Evolutionary conservation across 37 sponge, comb jelly and placozoan genomes (phyloP), one percentile per base, ranked within the genome.

Genomic region (Chondrosia reniformis): DNA sequence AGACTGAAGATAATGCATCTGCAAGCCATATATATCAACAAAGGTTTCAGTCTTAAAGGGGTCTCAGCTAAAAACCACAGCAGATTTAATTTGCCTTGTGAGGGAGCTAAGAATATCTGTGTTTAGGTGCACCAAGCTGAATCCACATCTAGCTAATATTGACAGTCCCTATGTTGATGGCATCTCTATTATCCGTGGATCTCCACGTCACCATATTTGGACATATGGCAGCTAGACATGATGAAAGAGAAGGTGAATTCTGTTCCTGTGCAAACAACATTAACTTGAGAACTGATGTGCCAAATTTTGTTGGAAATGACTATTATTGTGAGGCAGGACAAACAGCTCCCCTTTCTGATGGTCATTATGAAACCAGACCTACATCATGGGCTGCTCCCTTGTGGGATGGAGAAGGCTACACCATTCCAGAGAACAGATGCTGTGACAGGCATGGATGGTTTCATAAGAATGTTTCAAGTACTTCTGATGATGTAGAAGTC

Each of bases 401-500:
- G 41, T 69, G 72, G 72, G 72, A 69, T 40, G 72, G 72, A 25
- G 72, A 36, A 40, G 72, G 72, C 41, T 69, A 44, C 12, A 69
- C 72, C 22, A 6, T 8, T 69, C 44, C 42, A 69, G 72, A 25
- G 72, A 69, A 69, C 72, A 41, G 42, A 44, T 69, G 72, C 42
- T 69, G 72, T 69, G 72, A 69, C 25, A 36, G 72, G 19, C 42
- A 69, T 25, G 72, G 72, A 21, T 69, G 72, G 72, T 69, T 69
- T 44, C 72, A 69, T 34, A 36, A 25, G 24, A 44, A 39, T 25
- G 24, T 69, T 3, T 2, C 72, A 34, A 41, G 44, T 44, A 69
- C 72, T 39, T 43, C 72, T 41, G 72, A 69, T 34, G 36, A 40
- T 25, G 42, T 69, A 25, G 72, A 69, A 44, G 72, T 69, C 72